phyloP scores from a whole-genome alignment of 1,140 invertebrate species.

The Drosophila eugracilis region DNA sequence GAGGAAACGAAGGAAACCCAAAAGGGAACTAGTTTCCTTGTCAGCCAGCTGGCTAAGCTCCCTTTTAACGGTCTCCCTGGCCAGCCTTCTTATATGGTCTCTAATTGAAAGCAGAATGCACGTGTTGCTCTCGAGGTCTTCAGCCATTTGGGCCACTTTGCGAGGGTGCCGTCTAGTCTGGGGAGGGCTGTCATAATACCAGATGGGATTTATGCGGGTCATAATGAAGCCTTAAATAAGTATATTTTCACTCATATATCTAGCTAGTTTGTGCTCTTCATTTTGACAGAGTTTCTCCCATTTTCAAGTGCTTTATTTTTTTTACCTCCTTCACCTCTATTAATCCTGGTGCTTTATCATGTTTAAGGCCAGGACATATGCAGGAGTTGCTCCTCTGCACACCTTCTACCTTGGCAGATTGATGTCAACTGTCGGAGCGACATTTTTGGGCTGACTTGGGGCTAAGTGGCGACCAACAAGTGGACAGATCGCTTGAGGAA shows the following conservation, averaged over 20 bases:
- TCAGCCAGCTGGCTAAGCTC: conserved; percentile 38
- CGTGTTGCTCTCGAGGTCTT: conserved; percentile 51
- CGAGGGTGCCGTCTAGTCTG: background rate
- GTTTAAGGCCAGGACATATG: conserved; percentile 35
- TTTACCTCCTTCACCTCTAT: background rate
- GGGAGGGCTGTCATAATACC: background rate
- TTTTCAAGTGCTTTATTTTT: conserved; percentile 3
- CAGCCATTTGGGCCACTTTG: conserved; percentile 2
- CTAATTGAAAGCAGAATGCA: conserved; percentile 61
- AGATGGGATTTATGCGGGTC: conserved; percentile 30
- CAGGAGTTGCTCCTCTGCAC: conserved; percentile 22
- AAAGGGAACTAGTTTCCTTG: conserved; percentile 25
- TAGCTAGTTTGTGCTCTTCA: conserved; percentile 11
- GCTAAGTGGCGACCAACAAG: conserved; percentile 49
- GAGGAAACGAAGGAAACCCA: background rate
- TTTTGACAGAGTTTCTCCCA: background rate
- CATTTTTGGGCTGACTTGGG: conserved; percentile 52
- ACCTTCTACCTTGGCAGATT: conserved; percentile 17
- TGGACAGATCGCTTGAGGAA: conserved; percentile 31
- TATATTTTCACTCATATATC: conserved; percentile 22
- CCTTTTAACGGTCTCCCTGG: conserved; percentile 31
- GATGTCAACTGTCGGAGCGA: conserved; percentile 35
- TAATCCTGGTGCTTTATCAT: conserved; percentile 55
- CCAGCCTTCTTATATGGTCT: conserved; percentile 30
- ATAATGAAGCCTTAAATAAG: conserved; percentile 46